phyloP scores from a whole-genome alignment of 2,113 vertebrate genomes.

The Desmodus rotundus region DNA sequence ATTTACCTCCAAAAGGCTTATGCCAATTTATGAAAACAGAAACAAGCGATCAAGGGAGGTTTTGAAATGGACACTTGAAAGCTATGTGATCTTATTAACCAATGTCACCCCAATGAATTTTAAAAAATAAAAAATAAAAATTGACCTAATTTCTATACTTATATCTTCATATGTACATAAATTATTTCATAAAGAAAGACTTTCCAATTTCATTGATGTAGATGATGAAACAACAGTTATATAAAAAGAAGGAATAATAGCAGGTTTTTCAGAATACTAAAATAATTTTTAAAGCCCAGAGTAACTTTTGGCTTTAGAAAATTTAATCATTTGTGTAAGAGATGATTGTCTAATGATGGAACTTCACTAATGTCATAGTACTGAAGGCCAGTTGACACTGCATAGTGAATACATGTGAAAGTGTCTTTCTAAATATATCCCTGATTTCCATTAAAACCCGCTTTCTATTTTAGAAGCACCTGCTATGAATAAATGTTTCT shows the following conservation, averaged over 20 bases:
- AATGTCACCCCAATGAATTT: too few relatives aligned
- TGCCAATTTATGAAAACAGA: background rate
- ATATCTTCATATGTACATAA: too few relatives aligned
- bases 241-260: background rate
- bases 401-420: background rate
- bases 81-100: too few relatives aligned
- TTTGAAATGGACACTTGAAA: background rate
- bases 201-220: background rate
- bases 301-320: background rate
- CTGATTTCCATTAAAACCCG: background rate
- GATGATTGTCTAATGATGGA: background rate
- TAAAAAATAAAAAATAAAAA: too few relatives aligned
- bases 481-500: conserved; percentile 45
- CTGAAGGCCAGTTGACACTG: background rate
- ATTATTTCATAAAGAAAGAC: too few relatives aligned
- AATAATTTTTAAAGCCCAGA: background rate
- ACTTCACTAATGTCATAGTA: background rate
- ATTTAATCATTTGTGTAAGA: background rate
- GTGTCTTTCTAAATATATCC: background rate
- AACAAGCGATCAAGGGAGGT: background rate
- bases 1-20: background rate
- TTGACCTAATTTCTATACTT: too few relatives aligned
- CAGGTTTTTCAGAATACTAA: background rate
- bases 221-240: background rate
- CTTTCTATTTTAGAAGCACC: background rate